These are phyloP conservation scores for Lutjanus erythropterus DNA, from an alignment of 2,113 vertebrate genomes.

Conservation along the genomic window DNA sequence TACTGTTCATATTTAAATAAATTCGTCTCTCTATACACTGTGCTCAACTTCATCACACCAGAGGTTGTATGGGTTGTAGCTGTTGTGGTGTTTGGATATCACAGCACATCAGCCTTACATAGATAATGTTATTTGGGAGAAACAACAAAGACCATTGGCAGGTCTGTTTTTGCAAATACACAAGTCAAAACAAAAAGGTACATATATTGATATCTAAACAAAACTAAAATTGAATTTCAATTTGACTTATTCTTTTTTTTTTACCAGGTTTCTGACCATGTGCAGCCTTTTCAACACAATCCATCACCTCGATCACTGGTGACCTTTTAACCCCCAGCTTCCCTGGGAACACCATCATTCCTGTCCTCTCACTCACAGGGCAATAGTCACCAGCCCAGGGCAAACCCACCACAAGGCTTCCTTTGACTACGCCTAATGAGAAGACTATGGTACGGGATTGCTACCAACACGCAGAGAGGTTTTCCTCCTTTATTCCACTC, in stretches of 20 bases:
- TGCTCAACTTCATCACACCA: no score
- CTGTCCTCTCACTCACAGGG: conserved; percentile 63
- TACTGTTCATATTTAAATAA: no score
- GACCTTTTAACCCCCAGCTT: conserved; percentile 62
- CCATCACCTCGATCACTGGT: conserved; percentile 5
- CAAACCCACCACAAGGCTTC: conserved; percentile 69
- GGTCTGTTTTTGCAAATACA: no score
- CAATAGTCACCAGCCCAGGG: conserved; percentile 44
- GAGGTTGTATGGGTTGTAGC: no score
- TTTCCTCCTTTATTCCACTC: conserved; percentile 45
- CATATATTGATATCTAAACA: background rate
- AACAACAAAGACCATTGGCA: no score
- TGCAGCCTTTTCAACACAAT: conserved; percentile 2
- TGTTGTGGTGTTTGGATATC: no score
- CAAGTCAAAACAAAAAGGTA: no score
- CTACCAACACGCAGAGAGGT: conserved; percentile 35
- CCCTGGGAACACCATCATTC: conserved; percentile 67
- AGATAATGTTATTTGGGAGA: no score
- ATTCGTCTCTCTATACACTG: no score
- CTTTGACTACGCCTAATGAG: conserved; percentile 78
- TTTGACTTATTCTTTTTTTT: background rate
- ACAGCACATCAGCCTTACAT: no score
- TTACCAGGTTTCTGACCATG: background rate
- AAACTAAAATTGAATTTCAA: background rate
- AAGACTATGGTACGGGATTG: conserved; percentile 62